These are phyloP conservation scores for Microctenopoma lineatum DNA, from an alignment of 2,797 vertebrate genomes.

Conservation along the genomic window DNA sequence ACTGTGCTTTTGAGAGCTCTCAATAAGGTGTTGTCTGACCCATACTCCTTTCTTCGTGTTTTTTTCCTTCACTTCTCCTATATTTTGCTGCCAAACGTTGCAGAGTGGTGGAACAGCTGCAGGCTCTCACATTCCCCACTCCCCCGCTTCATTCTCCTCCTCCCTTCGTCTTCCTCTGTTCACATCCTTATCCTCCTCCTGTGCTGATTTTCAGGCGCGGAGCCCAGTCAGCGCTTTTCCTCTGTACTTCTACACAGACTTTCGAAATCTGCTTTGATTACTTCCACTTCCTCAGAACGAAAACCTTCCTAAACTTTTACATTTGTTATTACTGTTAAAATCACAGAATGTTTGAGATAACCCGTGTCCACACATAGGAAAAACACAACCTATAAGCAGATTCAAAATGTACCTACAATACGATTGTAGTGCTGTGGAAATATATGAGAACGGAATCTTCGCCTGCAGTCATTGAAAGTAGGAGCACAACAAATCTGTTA, in stretches of 20 bases:
- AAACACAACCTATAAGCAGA: conserved; percentile 21
- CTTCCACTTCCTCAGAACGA: conserved; percentile 60
- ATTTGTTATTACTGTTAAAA: conserved; percentile 17
- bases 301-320: conserved; percentile 26
- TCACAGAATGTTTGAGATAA: conserved; percentile 5
- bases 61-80: conserved; percentile 50
- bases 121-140: conserved; percentile 69
- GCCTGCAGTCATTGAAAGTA: conserved; percentile 47
- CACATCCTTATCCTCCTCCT: conserved; percentile 65
- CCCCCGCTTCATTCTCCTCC: conserved; percentile 51
- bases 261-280: conserved; percentile 48
- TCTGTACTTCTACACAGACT: conserved; percentile 34
- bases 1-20: conserved; percentile 36
- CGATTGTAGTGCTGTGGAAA: too few species aligned
- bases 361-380: conserved; percentile 26
- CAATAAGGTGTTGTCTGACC: conserved; percentile 71
- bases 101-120: conserved; percentile 76
- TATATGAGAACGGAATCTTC: conserved; percentile 46
- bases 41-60: conserved; percentile 57
- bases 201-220: conserved; percentile 58
- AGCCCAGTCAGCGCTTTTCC: conserved; percentile 65
- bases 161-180: conserved; percentile 56
- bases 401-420: conserved; percentile 11
- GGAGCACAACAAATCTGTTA: conserved; percentile 51
- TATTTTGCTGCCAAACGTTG: conserved; percentile 73